Evolutionary conservation across 2,113 vertebrate genomes (phyloP), one percentile per base, ranked within the genome.

Genomic region (Neoarius graeffei): DNA sequence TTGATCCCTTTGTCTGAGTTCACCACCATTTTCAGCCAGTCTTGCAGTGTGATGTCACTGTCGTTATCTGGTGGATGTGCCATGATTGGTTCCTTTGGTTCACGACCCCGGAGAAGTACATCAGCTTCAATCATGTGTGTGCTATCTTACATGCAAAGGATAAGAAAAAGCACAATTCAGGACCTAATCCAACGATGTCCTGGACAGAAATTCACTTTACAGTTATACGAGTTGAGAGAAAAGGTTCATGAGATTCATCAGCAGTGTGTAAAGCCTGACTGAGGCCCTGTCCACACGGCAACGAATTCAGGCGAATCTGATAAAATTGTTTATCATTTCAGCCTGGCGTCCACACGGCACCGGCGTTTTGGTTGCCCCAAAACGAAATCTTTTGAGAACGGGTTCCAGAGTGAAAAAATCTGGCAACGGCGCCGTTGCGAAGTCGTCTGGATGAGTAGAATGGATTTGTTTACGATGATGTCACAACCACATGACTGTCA

Each of bases 121-220:
- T 99, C 98, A 0, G 96, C 98, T 92, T 99, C 98, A 13, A 99
- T 94, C 98, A 99, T 99, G 85, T 98, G 97, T 86, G 92, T 94
- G 2, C 94, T 84, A 91, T 97, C 98, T 99, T 30, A 0, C 13
- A 67, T 30, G 42, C 9, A 35, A 76, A 86, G 23, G 35, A 48
- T 62, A 11, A 42, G 56, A 71, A 50, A 11, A 3, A 69, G 27
- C 9, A 69, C n/a, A 81, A 23, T 54, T 80, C 85, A 79, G n/a
- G 1, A 48, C 20, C 5, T 6, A 27, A 56, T 71, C 30, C 8
- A 48, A 27, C 25, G 35, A 71, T 14, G 15, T 77, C 74, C 73
- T 25, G 8, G 20, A 76, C 10, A 50, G 42, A 48, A 25, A 52
- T 14, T 77, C 20, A 77, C 20, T 27, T 69, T 25, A 7, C 13